Evolutionary conservation across 2,888 invertebrate species (phyloP).

Genomic region (Pseudococcus jackbeardsleyi): DNA sequence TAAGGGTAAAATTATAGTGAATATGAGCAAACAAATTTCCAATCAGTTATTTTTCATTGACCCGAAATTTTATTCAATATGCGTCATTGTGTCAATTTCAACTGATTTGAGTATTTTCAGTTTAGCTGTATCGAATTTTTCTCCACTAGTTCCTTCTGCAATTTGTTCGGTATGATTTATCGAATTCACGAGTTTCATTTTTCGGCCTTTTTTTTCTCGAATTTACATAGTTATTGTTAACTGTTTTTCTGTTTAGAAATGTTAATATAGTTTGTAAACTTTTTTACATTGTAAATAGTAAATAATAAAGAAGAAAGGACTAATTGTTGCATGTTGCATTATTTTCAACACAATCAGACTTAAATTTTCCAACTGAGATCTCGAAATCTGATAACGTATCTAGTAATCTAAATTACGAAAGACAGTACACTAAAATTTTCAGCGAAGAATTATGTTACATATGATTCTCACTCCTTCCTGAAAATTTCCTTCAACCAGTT

Average conservation of each 20-base stretch:
- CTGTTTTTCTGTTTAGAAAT: background rate
- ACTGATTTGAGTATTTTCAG: background rate
- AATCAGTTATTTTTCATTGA: background rate
- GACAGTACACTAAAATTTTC: background rate
- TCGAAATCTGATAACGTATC: background rate
- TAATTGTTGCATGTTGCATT: background rate
- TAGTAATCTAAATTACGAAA: background rate
- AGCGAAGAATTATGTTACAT: background rate
- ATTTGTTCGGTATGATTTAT: background rate
- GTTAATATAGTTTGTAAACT: background rate
- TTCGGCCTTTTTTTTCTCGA: background rate
- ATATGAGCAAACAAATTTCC: background rate
- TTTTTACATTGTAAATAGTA: background rate
- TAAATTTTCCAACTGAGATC: constrained; percentile 12
- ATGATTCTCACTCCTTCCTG: too few relatives aligned
- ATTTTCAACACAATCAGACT: background rate
- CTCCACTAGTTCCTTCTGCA: background rate
- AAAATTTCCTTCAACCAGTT: too few relatives aligned
- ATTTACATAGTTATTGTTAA: background rate
- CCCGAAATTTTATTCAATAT: background rate
- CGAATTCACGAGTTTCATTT: background rate
- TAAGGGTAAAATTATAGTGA: constrained; percentile 20
- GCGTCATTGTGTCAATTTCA: background rate
- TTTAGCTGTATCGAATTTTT: background rate
- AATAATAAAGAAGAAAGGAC: background rate